These are phyloP conservation scores for Scaptomyza graminum DNA, from an alignment of 1,140 invertebrate genomes.

Conservation along the genomic window DNA sequence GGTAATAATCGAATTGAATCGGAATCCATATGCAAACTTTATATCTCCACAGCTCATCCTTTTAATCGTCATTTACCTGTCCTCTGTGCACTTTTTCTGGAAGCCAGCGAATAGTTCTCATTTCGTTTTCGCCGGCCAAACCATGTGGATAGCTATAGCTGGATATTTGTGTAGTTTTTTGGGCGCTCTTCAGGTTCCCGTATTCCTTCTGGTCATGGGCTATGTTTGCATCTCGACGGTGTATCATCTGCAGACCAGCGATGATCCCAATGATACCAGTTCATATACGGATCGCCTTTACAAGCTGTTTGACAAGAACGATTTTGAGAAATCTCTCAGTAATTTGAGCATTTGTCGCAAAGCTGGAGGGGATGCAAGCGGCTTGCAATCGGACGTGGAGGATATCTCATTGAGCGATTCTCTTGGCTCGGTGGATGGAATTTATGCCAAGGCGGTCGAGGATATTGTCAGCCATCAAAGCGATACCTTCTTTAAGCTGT, in stretches of 20 bases:
- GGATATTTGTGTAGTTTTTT: constrained; percentile 86
- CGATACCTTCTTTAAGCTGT: constrained; percentile 71
- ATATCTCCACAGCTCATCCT: constrained; percentile 81
- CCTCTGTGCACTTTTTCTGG: constrained; percentile 85
- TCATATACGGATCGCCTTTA: constrained; percentile 63
- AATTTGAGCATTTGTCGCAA: constrained; percentile 61
- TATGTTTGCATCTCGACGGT: constrained; percentile 85
- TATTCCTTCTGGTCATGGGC: constrained; percentile 84
- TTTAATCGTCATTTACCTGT: constrained; percentile 84
- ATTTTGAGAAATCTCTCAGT: constrained; percentile 67
- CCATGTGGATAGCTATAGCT: constrained; percentile 86
- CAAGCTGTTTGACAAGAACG: constrained; percentile 66
- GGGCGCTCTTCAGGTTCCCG: constrained; percentile 85
- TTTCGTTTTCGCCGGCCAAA: constrained; percentile 85
- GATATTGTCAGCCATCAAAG: constrained; percentile 56
- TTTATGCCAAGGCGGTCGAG: constrained; percentile 43
- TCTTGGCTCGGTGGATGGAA: constrained; percentile 67
- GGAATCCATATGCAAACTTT: neutral
- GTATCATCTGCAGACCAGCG: constrained; percentile 84
- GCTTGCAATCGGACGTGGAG: constrained; percentile 68
- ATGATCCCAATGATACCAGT: constrained; percentile 39
- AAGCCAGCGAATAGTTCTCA: constrained; percentile 84
- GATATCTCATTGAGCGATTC: constrained; percentile 77
- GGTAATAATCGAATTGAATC: neutral
- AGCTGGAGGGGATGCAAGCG: constrained; percentile 33